Evolutionary conservation across 1,140 invertebrate species (phyloP), one percentile per base, ranked within the genome.

Genomic region (Micrasema longulum): DNA sequence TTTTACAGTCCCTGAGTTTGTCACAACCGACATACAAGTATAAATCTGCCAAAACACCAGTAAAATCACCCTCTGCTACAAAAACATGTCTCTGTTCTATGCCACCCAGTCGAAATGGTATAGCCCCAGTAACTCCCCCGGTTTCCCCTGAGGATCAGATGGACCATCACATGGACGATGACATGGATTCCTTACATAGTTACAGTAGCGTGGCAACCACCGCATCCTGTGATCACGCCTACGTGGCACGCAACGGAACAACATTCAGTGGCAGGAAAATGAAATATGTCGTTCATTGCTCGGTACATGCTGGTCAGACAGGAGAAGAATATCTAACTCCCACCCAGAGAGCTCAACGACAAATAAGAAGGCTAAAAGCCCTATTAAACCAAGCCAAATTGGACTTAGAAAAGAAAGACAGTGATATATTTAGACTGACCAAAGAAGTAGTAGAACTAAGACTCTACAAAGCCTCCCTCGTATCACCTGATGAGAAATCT

Each of bases 251-350:
- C 76, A 94, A 93, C 80, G 92, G 91, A 6, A 94, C 92, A 9
- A 94, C 92, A 16, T 93, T 91, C 74, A 89, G 87, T 78, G 88
- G 86, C 10, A 81, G 88, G 38, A 88, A 87, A 55, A 91, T 89
- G 80, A 91, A 91, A 76, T 94, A 94, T 79, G 91, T 94, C 26
- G 88, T 95, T 23, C 93, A 95, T 80, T 95, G 93, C 79, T 91
- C 91, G 11, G 89, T 91, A 73, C 89, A 92, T 80, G 88, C 89
- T n/a, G 89, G 88, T 0, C 87, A 91, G 36, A 87, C 89, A 62
- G 89, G 88, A 9, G 90, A 93, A 52, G 92, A 94, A 77, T 95
- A 95, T 80, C 84, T 95, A 22, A 95, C 94, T 41, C 94, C 94
- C 2, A 95, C 94, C 0, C 94, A 96, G 79, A 84, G 93, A 72